Evolutionary conservation across 2,113 vertebrate genomes (phyloP).

Genomic region (Actenoides lindsayi): DNA sequence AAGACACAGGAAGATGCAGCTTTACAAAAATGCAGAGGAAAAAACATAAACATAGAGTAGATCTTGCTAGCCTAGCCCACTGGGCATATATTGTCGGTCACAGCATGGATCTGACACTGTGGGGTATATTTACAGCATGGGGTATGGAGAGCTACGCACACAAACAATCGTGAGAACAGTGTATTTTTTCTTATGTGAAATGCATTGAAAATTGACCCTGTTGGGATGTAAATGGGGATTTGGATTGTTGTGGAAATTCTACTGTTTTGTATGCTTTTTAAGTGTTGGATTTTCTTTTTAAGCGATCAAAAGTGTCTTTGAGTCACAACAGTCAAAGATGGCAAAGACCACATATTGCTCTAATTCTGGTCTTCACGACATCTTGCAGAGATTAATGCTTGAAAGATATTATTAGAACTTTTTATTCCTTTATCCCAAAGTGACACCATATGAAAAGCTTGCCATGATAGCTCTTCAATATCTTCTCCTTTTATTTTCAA

Average conservation of each 20-base stretch:
- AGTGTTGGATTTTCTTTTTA: conserved; percentile 34
- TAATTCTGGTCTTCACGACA: conserved; percentile 49
- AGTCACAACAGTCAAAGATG: conserved; percentile 45
- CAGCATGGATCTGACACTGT: conserved; percentile 39
- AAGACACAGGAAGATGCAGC: neutral
- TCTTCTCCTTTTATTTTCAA: neutral
- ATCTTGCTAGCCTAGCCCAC: conserved; percentile 6
- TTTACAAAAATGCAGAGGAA: neutral
- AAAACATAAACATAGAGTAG: neutral
- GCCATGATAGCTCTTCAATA: conserved; percentile 3
- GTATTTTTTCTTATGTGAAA: conserved; percentile 16
- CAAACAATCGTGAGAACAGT: conserved; percentile 54
- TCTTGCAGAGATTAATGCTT: conserved; percentile 63
- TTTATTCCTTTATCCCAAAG: conserved; percentile 46
- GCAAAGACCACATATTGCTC: conserved; percentile 59
- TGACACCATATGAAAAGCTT: conserved; percentile 44
- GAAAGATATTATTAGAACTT: conserved; percentile 63
- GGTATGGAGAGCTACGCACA: neutral
- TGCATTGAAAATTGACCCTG: conserved; percentile 8
- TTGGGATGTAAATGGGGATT: conserved; percentile 2
- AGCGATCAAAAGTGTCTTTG: conserved; percentile 63
- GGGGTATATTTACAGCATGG: conserved; percentile 14
- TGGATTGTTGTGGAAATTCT: conserved; percentile 53
- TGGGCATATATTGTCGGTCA: conserved; percentile 45
- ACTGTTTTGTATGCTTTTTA: conserved; percentile 1